A percentile compares a stretch with the other conserved stretches of the same genome.
Evolutionary conservation across 2,888 invertebrate genomes (phyloP).

Genomic region (Drosophila limbata): DNA sequence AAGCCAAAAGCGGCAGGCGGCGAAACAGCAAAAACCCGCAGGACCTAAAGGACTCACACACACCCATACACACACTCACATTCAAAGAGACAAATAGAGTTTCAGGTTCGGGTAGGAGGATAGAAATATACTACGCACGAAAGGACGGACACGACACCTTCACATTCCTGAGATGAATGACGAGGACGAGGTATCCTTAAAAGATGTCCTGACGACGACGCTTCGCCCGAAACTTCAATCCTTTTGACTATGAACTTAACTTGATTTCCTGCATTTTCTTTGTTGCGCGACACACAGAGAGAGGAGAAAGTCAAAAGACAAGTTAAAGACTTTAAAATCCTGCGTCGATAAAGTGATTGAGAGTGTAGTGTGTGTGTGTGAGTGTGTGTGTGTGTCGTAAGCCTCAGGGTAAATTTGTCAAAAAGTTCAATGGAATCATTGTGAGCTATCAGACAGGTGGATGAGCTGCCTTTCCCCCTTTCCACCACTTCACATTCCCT

Average conservation of each 20-base stretch:
- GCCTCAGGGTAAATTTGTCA: constrained; percentile 64
- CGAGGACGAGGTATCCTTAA: constrained; percentile 60
- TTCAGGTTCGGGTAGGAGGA: constrained; percentile 4
- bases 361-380: constrained; percentile 13
- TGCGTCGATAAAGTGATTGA: constrained; percentile 70
- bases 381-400: constrained; percentile 38
- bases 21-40: constrained; percentile 57
- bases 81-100: constrained; percentile 5
- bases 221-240: constrained; percentile 53
- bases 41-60: constrained; percentile 44
- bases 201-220: constrained; percentile 56
- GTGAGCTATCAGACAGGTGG: constrained; percentile 60
- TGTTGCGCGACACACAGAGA: constrained; percentile 22
- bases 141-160: constrained; percentile 21
- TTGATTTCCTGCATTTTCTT: constrained; percentile 12
- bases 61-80: constrained; percentile 24
- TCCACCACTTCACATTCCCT: background rate
- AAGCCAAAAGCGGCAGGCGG: constrained; percentile 46
- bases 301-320: constrained; percentile 67
- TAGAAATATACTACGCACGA: constrained; percentile 50
- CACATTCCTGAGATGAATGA: constrained; percentile 20
- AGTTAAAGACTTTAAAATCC: constrained; percentile 77
- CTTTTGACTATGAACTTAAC: constrained; percentile 65
- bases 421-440: constrained; percentile 56
- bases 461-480: constrained; percentile 17